phyloP scores from a whole-genome alignment of 2,888 invertebrate species.

The Mesorhabditis spiculigera region DNA sequence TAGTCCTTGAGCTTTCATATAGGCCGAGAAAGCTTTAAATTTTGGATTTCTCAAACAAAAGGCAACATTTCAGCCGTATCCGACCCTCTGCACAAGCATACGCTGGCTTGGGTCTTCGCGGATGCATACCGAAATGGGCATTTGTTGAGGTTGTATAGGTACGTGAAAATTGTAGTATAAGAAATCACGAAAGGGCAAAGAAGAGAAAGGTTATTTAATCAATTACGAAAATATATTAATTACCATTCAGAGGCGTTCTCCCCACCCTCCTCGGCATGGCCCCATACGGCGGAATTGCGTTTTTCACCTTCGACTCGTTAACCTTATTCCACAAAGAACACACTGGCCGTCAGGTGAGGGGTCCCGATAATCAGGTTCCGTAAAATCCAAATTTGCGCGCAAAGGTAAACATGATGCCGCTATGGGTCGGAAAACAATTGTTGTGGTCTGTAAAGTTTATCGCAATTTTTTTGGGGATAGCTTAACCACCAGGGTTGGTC shows the following conservation, averaged over 20 bases:
- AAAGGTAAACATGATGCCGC: background rate
- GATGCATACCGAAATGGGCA: background rate
- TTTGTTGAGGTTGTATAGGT: background rate
- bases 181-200: too few relatives aligned
- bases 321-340: conserved; percentile 1
- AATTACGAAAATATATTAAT: background rate
- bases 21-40: too few relatives aligned
- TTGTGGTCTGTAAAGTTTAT: background rate
- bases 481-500: too few relatives aligned
- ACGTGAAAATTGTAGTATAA: background rate
- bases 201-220: background rate
- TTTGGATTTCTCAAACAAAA: too few relatives aligned
- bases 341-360: background rate
- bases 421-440: background rate
- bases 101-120: background rate
- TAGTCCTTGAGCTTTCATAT: too few relatives aligned
- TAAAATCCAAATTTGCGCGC: too few relatives aligned
- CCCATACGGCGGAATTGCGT: background rate
- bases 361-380: background rate
- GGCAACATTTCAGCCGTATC: background rate
- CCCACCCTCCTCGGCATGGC: background rate
- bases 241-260: background rate
- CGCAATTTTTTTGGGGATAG: background rate
- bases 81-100: conserved; percentile 5
- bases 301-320: conserved; percentile 4